Percentiles rank a stretch among this genome's conserved stretches.
Conservation (phyloP, 2,888 invertebrate genomes). For the Ariolimax columbianus region DNA sequence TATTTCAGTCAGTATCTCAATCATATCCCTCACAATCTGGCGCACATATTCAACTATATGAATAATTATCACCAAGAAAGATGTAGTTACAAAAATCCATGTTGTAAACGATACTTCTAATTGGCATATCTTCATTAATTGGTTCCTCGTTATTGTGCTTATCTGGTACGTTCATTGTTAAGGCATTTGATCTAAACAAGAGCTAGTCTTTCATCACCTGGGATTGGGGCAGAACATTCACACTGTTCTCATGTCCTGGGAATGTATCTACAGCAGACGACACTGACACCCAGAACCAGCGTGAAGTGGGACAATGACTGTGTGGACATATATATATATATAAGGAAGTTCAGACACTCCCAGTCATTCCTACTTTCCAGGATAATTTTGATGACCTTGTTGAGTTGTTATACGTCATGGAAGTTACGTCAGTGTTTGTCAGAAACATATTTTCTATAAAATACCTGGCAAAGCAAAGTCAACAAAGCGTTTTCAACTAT, state of each 20-base stretch:
- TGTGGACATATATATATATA: background rate
- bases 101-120: too few relatives aligned
- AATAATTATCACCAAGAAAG: too few relatives aligned
- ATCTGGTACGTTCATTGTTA: too few relatives aligned
- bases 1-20: too few relatives aligned
- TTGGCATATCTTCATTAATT: too few relatives aligned
- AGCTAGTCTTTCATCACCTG: constrained; percentile 9
- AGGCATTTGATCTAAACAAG: constrained; percentile 22
- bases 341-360: background rate
- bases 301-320: constrained; percentile 6
- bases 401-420: background rate
- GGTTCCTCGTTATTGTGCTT: too few relatives aligned
- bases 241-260: constrained; percentile 23
- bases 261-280: constrained; percentile 9
- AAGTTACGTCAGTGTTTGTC: constrained; percentile 7
- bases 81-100: too few relatives aligned
- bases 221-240: background rate
- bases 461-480: background rate
- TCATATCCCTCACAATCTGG: too few relatives aligned
- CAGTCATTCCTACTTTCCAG: background rate
- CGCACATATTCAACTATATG: too few relatives aligned
- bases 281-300: background rate
- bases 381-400: background rate
- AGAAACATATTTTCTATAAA: constrained; percentile 10
- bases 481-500: background rate